These are phyloP conservation scores for Fragum sueziense DNA, from an alignment of 2,888 invertebrate species.

Conservation along the genomic window DNA sequence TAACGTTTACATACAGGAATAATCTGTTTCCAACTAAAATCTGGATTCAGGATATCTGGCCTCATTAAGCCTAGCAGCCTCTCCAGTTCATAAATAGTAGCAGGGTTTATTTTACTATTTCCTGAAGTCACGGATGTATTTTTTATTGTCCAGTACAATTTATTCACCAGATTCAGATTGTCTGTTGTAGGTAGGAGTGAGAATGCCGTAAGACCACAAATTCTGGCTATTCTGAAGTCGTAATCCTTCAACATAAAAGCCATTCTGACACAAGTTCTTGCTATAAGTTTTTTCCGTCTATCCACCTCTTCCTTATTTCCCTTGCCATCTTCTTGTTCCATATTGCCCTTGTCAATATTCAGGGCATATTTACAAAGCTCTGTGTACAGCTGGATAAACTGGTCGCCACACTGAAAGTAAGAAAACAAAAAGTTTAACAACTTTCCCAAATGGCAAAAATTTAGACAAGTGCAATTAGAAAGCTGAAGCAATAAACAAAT, in stretches of 20 bases:
- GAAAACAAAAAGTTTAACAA: no score
- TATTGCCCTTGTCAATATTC: slow-evolving; percentile 75
- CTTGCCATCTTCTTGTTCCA: slow-evolving; percentile 68
- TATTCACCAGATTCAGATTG: slow-evolving; percentile 64
- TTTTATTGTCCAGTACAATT: slow-evolving; percentile 63
- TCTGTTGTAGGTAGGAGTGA: slow-evolving; percentile 69
- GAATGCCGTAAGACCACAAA: slow-evolving; percentile 74
- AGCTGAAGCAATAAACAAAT: no score
- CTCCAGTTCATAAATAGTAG: slow-evolving; percentile 76
- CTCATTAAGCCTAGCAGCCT: slow-evolving; percentile 71
- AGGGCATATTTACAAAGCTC: slow-evolving; percentile 77
- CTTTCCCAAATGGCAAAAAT: no score
- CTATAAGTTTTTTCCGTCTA: slow-evolving; percentile 63
- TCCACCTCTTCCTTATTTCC: slow-evolving; percentile 65
- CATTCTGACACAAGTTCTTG: slow-evolving; percentile 71
- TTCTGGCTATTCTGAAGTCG: slow-evolving; percentile 68
- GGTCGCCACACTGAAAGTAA: slow-evolving; percentile 75
- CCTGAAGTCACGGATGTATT: slow-evolving; percentile 51
- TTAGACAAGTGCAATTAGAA: no score
- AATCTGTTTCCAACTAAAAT: slow-evolving; percentile 67
- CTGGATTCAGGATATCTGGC: slow-evolving; percentile 74
- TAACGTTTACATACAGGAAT: slow-evolving; percentile 69
- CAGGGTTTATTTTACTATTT: slow-evolving; percentile 68
- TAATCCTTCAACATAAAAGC: slow-evolving; percentile 70
- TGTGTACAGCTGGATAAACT: slow-evolving; percentile 74